These are phyloP conservation scores for Atethmia centrago DNA, from an alignment of 2,888 invertebrate genomes.

Conservation along the genomic window DNA sequence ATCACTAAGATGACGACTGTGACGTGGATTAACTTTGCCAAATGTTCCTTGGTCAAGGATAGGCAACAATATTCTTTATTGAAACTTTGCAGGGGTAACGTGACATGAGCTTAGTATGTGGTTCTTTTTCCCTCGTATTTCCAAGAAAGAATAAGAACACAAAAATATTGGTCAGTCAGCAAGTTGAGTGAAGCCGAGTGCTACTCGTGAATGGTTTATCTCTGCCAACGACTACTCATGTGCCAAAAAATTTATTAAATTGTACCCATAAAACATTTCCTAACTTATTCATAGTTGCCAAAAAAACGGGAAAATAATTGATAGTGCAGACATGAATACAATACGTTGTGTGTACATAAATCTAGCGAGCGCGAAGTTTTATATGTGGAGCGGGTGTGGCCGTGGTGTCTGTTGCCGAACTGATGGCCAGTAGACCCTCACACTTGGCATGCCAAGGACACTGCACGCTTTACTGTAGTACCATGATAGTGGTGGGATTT, in stretches of 20 bases:
- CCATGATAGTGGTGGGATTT: background rate
- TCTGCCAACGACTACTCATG: background rate
- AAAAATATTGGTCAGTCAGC: background rate
- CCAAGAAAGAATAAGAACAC: background rate
- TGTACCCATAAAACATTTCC: background rate
- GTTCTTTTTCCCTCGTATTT: background rate
- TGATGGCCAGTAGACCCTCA: constrained; percentile 32
- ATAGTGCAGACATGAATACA: constrained; percentile 2
- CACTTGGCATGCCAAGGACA: constrained; percentile 68
- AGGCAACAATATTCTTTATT: background rate
- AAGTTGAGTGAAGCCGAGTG: background rate
- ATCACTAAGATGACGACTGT: background rate
- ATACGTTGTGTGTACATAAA: constrained; percentile 29
- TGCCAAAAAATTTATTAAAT: background rate
- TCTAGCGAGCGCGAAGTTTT: constrained; percentile 18
- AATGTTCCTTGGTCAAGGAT: background rate
- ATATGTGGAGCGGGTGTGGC: constrained; percentile 13
- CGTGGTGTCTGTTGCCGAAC: constrained; percentile 36
- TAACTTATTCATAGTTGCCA: background rate
- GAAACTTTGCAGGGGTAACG: background rate
- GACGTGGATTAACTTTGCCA: background rate
- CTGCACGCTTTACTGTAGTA: constrained; percentile 25
- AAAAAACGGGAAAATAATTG: constrained; percentile 32
- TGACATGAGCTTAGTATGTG: background rate
- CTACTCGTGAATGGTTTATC: background rate